These are phyloP conservation scores for Abramis brama DNA, from an alignment of 2,113 vertebrate genomes.

Conservation along the genomic window DNA sequence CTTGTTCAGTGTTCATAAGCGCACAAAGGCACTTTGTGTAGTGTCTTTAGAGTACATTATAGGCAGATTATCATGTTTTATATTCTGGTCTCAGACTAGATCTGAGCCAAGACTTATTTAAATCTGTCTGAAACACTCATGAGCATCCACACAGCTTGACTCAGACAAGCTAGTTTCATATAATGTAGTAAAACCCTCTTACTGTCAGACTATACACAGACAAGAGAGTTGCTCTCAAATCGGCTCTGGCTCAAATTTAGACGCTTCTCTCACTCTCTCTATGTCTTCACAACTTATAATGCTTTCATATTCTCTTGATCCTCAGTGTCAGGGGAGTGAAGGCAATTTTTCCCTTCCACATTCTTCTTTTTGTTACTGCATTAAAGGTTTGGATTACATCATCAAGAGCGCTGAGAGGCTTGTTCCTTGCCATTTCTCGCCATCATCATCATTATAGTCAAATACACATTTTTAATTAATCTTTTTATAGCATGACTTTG, in stretches of 20 bases:
- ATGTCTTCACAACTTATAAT: background rate
- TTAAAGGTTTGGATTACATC: conserved; percentile 65
- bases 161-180: conserved; percentile 29
- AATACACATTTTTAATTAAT: conserved; percentile 71
- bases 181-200: conserved; percentile 22
- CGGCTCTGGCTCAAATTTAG: conserved; percentile 9
- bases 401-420: conserved; percentile 41
- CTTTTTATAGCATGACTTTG: conserved; percentile 68
- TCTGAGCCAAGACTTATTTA: conserved; percentile 14
- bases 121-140: conserved; percentile 25
- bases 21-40: conserved; percentile 56
- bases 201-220: background rate
- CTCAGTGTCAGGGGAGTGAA: conserved; percentile 17
- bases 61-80: conserved; percentile 47
- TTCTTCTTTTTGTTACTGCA: conserved; percentile 50
- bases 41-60: conserved; percentile 29
- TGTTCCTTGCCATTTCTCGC: conserved; percentile 46
- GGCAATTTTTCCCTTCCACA: conserved; percentile 27
- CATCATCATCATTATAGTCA: conserved; percentile 53
- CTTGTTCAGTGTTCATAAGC: conserved; percentile 23
- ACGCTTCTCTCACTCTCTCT: background rate
- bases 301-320: conserved; percentile 34
- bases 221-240: background rate
- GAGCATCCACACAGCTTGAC: conserved; percentile 6
- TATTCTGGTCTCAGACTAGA: conserved; percentile 15